Evolutionary conservation across 2,888 invertebrate genomes (phyloP), one percentile per base, ranked within the genome.

Genomic region (Oligia latruncula): DNA sequence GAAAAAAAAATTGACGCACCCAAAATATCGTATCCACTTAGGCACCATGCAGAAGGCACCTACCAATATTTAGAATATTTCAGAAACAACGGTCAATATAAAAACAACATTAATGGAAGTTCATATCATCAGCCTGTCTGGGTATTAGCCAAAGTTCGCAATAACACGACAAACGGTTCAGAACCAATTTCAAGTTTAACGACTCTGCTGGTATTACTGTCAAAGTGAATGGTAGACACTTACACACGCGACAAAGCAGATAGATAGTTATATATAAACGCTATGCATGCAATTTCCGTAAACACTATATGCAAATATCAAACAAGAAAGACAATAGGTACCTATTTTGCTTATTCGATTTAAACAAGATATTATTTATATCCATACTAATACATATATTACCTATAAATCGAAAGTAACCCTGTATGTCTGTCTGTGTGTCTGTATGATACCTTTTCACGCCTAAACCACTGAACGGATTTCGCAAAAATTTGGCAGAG

Each of bases 171-270:
- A 65, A 60, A 66, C 43, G 15, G 62, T 62, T 46, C 35, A 55
- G 43, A 46, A 43, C 11, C 20, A 62, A 78, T 55, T 73, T 73
- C 73, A 70, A 70, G 85, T 80, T 52, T 72, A 80, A 52, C 81
- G 62, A 70, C 64, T 84, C 20, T 5, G 29, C 20, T 5, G 29
- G 40, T 29, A 58, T 55, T 81, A 40, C 23, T 65, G 35, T 55
- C 64, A 73, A 73, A 70, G 73, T 73, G 82, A 82, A 82, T 81
- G 73, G 81, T 65, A 35, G n/a, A 62, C 6, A 23, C 4, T 3
- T 15, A 43, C 8, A 52, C 20, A 35, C 5, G 17, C 9, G 23
- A 82, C 8, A 58, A 40, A 46, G 35, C 60, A 58, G 35, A 29
- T 49, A 68, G 5, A 8, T 4, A 40, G 5, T 6, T 4, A 20